Conservation (phyloP, 2,888 invertebrate species). For the Hydriomena furcata region DNA sequence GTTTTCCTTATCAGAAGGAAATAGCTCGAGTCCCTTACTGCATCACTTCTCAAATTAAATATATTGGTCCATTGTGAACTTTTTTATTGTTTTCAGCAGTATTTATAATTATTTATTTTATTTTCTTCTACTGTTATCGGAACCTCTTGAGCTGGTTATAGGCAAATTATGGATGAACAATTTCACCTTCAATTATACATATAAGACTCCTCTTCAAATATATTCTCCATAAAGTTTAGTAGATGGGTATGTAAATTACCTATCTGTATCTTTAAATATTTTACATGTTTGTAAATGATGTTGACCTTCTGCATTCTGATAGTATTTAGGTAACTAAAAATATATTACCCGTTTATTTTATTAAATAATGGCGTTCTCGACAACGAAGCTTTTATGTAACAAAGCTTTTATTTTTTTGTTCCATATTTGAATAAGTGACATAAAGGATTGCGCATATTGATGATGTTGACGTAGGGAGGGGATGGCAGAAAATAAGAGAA, state of each 20-base stretch:
- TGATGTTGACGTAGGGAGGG: constrained; percentile 6
- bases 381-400: neutral
- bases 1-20: too few species aligned
- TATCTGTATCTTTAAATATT: neutral
- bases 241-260: constrained; percentile 3
- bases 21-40: too few species aligned
- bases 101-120: too few species aligned
- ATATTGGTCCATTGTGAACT: too few species aligned
- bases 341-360: constrained; percentile 1
- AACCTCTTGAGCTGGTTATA: too few species aligned
- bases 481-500: constrained; percentile 18
- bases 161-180: too few species aligned
- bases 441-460: neutral
- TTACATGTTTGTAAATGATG: constrained; percentile 12
- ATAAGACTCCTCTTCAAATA: neutral
- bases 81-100: too few species aligned
- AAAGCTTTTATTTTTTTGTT: neutral
- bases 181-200: too few species aligned
- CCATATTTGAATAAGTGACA: constrained; percentile 3
- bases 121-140: too few species aligned
- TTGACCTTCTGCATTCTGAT: constrained; percentile 13
- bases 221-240: neutral
- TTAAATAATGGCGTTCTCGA: neutral
- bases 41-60: too few species aligned
- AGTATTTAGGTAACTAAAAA: constrained; percentile 2